These are phyloP conservation scores for Eurystomus gularis DNA, from an alignment of 2,113 vertebrate genomes.

Conservation along the genomic window DNA sequence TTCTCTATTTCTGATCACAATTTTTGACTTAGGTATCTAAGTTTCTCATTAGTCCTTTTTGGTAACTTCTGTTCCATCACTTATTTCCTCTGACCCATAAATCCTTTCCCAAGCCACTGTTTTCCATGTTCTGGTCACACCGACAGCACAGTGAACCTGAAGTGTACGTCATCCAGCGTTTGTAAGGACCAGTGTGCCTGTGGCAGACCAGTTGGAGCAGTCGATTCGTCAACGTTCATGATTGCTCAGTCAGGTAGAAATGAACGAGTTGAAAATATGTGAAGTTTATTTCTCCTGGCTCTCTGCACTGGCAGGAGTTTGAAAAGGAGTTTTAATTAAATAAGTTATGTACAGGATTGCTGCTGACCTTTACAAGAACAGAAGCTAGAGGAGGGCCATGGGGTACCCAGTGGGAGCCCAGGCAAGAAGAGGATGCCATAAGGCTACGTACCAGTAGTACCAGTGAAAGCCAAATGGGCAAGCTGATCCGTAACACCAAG, in stretches of 20 bases:
- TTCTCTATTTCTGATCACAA: neutral
- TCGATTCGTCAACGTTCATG: neutral
- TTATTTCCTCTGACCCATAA: neutral
- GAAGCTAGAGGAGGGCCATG: neutral
- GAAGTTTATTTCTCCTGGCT: neutral
- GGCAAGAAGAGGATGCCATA: neutral
- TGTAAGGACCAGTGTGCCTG: fast-evolving
- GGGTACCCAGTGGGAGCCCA: neutral
- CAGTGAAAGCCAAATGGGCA: neutral
- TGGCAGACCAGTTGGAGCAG: neutral
- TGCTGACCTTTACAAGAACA: neutral
- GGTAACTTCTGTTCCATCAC: neutral
- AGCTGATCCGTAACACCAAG: neutral
- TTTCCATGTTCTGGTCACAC: neutral
- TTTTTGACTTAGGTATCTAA: neutral
- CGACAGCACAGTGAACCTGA: neutral
- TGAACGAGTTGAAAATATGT: neutral
- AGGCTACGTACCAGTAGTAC: neutral
- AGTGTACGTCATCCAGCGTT: fast-evolving
- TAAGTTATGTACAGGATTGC: neutral
- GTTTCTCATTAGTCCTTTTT: neutral
- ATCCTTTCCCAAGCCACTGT: neutral
- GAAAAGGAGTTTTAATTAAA: neutral
- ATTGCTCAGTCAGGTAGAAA: neutral
- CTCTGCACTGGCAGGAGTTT: neutral